phyloP scores from a whole-genome alignment of 2,113 vertebrate genomes.

The Macquaria ambigua region DNA sequence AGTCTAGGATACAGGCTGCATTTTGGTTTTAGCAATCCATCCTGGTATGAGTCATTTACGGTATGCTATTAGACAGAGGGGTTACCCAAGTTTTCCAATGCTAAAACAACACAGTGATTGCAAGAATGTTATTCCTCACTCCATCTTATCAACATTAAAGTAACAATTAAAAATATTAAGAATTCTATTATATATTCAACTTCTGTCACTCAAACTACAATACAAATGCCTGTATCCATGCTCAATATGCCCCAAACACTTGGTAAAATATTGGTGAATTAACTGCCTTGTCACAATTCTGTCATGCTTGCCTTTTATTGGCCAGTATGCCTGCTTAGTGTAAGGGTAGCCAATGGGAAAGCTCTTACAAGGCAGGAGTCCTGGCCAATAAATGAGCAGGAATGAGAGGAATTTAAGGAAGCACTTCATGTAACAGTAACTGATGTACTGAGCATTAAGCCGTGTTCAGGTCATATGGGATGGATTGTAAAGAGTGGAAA shows the following conservation, averaged over 20 bases:
- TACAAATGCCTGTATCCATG: neutral
- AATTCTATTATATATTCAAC: neutral
- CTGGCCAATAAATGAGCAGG: neutral
- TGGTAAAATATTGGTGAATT: neutral
- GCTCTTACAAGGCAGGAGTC: neutral
- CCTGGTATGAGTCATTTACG: conserved; percentile 73
- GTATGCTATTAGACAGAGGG: conserved; percentile 67
- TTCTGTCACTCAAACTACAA: neutral
- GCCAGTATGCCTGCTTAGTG: neutral
- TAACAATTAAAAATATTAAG: neutral
- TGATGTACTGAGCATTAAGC: neutral
- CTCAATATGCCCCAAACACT: neutral
- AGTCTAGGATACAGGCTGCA: conserved; percentile 66
- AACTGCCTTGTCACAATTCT: neutral
- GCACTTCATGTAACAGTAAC: neutral
- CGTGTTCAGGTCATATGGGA: neutral
- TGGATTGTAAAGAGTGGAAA: neutral
- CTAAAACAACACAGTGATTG: conserved; percentile 45
- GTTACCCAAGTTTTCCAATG: conserved; percentile 64
- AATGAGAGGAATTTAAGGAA: conserved; percentile 9
- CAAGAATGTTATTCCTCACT: conserved; percentile 21
- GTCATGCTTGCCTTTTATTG: neutral
- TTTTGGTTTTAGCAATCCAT: conserved; percentile 69
- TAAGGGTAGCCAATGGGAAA: neutral
- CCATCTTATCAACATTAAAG: conserved; percentile 11